Conservation (phyloP, 2,113 vertebrate genomes). For the Oryzias celebensis region DNA sequence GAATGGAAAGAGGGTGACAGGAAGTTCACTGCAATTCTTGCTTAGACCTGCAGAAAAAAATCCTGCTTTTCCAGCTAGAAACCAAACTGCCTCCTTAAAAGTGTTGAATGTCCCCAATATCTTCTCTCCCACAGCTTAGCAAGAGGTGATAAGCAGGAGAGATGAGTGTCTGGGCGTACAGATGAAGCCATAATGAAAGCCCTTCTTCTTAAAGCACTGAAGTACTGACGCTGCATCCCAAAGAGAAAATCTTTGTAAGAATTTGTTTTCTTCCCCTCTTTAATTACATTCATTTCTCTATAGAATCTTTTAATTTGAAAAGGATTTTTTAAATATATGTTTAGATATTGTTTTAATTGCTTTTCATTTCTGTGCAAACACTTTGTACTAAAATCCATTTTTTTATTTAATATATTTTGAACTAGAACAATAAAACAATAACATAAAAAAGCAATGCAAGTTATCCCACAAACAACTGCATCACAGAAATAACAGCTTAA, state of each 20-base stretch:
- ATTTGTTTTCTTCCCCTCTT: background rate
- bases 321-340: slow-evolving; percentile 5
- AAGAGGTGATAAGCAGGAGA: slow-evolving; percentile 35
- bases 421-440: too few species aligned
- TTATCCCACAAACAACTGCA: too few species aligned
- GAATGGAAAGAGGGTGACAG: slow-evolving; percentile 14
- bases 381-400: too few species aligned
- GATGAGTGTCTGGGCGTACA: background rate
- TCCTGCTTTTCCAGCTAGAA: slow-evolving; percentile 44
- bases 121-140: slow-evolving; percentile 34
- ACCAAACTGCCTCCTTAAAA: slow-evolving; percentile 34
- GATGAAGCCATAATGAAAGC: slow-evolving; percentile 34
- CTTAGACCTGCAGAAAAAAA: slow-evolving; percentile 45
- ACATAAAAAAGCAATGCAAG: too few species aligned
- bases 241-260: slow-evolving; percentile 5
- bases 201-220: slow-evolving; percentile 25
- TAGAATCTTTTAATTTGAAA: slow-evolving; percentile 2
- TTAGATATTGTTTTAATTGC: background rate
- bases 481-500: too few species aligned
- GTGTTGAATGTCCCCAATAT: slow-evolving; percentile 52
- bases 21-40: slow-evolving; percentile 52
- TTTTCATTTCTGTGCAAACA: too few species aligned
- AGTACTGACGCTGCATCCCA: slow-evolving; percentile 12
- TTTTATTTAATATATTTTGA: too few species aligned
- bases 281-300: background rate